A percentile compares a stretch with the other conserved stretches of the same genome.
These are phyloP conservation scores for Capromys pilorides DNA, from an alignment of 2,797 vertebrate species.

Conservation along the genomic window DNA sequence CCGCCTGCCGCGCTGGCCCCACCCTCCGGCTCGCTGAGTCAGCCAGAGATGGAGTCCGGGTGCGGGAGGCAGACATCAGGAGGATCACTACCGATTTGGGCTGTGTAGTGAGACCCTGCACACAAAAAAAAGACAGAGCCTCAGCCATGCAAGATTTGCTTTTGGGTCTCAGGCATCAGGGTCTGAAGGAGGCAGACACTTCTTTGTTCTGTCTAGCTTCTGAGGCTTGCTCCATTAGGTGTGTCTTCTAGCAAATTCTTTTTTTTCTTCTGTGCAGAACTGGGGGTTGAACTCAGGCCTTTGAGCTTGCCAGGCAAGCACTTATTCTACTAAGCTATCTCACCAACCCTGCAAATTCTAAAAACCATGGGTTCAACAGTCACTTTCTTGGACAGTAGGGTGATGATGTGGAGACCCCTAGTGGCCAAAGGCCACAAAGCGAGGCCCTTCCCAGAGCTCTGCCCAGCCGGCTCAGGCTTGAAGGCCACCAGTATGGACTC, in stretches of 20 bases:
- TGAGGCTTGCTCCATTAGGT: conserved; percentile 65
- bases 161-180: neutral
- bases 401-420: conserved; percentile 70
- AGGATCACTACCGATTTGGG: too few species aligned
- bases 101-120: too few species aligned
- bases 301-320: too few species aligned
- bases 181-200: neutral
- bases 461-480: neutral
- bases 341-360: neutral
- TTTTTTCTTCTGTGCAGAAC: too few species aligned
- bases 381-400: neutral
- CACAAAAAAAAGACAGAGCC: neutral
- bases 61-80: too few species aligned
- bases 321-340: too few species aligned
- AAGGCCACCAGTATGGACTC: neutral
- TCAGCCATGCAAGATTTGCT: neutral
- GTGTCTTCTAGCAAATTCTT: conserved; percentile 63
- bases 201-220: neutral
- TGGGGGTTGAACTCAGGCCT: too few species aligned
- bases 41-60: too few species aligned
- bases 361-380: neutral
- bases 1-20: too few species aligned
- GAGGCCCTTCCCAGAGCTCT: neutral
- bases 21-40: too few species aligned
- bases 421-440: conserved; percentile 56